Percentiles rank a stretch among this genome's conserved stretches.
Conservation (phyloP, 1,140 invertebrate genomes). For the Hypsibius dujardini region DNA sequence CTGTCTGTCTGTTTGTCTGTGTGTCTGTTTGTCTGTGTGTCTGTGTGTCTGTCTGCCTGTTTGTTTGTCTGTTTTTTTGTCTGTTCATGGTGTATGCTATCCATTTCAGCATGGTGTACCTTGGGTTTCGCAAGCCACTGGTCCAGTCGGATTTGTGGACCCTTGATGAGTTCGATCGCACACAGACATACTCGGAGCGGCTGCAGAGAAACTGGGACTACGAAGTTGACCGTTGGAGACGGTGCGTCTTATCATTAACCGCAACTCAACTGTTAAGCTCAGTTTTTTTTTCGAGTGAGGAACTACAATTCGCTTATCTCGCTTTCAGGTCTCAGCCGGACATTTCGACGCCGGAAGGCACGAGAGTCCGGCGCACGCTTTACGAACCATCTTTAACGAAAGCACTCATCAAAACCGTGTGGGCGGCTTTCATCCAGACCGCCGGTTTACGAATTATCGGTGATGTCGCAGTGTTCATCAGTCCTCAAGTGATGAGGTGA, state of each 20-base stretch:
- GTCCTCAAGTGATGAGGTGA: not conserved
- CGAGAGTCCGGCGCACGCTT: not conserved
- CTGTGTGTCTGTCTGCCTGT: too few species aligned
- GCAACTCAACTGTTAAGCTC: not conserved
- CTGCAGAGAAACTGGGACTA: not conserved
- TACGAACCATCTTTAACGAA: not conserved
- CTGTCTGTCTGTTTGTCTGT: too few species aligned
- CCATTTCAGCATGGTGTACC: constrained; percentile 19
- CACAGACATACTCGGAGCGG: not conserved
- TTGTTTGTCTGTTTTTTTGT: too few species aligned
- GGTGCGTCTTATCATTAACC: not conserved
- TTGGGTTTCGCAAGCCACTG: not conserved
- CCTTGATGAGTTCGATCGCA: not conserved
- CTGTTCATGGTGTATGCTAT: too few species aligned
- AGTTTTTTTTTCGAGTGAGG: not conserved
- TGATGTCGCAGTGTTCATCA: not conserved
- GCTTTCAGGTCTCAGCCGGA: not conserved
- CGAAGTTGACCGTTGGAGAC: not conserved
- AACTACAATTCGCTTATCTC: too few species aligned
- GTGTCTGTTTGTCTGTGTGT: too few species aligned
- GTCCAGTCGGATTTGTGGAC: not conserved
- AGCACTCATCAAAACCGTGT: not conserved
- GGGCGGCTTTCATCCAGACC: not conserved
- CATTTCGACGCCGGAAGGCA: not conserved
- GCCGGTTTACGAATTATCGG: not conserved